Evolutionary conservation across 2,113 vertebrate species (phyloP), one percentile per base, ranked within the genome.

Genomic region (Ciconia stormi): DNA sequence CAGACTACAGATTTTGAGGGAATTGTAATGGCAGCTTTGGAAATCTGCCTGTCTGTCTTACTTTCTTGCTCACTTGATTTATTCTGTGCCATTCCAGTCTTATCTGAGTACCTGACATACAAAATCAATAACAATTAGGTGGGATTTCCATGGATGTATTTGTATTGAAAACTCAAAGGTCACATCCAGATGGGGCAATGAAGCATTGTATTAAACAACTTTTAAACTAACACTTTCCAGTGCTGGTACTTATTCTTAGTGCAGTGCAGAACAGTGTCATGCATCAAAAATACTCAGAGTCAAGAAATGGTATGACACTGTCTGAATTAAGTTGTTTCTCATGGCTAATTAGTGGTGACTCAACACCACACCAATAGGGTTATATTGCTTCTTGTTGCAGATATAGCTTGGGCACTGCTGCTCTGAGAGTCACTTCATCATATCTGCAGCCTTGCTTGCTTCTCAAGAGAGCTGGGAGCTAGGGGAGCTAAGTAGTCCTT

Each of bases 141-240:
- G 42, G 80, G 13, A 29, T 66, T 90, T 95, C 49, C 40, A 9
- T 62, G 53, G 50, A 58, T 70, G 16, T 78, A 29, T 91, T 90
- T 92, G 22, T 83, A 83, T 38, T 87, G 73, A 85, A 79, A 65
- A 82, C 56, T 91, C 70, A 95, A 83, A 94, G 72, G 80, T 91
- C 83, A 85, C 27, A 80, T 79, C 65, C 44, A 61, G 26, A 61
- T 40, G 44, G 50, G 44, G 30, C 1, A 1, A 42, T n/a, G 52
- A 93, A 87, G 58, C 70, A 80, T 94, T 63, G 32, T 72, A 71
- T 89, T 63, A 90, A 94, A 71, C 19, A 87, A 20, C 62, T 65
- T 61, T 79, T 25, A 67, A 93, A 40, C 22, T 17, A 70, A 40
- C 34, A 38, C 4, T 87, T 92, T 58, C 19, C 34, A 65, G 19